These are phyloP conservation scores for Amphiduros pacificus DNA, from an alignment of 2,888 invertebrate species.

Conservation along the genomic window DNA sequence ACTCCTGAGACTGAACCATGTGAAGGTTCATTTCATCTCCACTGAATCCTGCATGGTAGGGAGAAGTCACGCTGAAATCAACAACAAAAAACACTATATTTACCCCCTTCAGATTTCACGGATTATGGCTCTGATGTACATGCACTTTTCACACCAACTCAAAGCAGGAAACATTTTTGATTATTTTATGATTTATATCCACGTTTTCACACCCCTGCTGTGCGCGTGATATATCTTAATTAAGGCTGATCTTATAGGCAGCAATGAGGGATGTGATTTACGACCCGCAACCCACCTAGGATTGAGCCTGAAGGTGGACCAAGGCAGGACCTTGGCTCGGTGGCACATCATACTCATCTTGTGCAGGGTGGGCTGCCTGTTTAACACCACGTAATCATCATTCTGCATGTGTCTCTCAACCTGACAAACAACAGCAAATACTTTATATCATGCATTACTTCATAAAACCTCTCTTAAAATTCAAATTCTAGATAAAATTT, in stretches of 20 bases:
- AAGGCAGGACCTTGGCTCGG: slow-evolving; percentile 80
- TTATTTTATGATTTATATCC: too few species aligned
- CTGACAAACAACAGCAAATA: slow-evolving; percentile 32
- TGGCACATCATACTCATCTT: slow-evolving; percentile 99
- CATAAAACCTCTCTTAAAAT: too few species aligned
- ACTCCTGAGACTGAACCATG: slow-evolving; percentile 98
- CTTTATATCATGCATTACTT: background rate
- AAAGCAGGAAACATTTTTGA: too few species aligned
- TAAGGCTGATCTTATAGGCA: too few species aligned
- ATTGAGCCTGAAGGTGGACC: slow-evolving; percentile 99
- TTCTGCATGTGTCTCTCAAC: slow-evolving; percentile 97
- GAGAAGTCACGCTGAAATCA: slow-evolving; percentile 85
- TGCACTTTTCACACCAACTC: too few species aligned
- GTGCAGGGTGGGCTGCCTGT: slow-evolving; percentile 98
- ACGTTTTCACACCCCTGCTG: too few species aligned
- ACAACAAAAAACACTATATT: background rate
- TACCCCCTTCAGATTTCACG: too few species aligned
- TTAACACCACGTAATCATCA: slow-evolving; percentile 97
- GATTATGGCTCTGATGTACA: too few species aligned
- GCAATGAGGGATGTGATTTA: too few species aligned
- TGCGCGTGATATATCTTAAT: too few species aligned
- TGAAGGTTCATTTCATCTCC: slow-evolving; percentile 99
- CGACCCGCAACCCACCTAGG: slow-evolving; percentile 68
- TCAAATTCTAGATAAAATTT: too few species aligned
- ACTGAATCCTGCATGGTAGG: slow-evolving; percentile 99